phyloP scores from a whole-genome alignment of 2,888 invertebrate genomes.

The Brenthis daphne region DNA sequence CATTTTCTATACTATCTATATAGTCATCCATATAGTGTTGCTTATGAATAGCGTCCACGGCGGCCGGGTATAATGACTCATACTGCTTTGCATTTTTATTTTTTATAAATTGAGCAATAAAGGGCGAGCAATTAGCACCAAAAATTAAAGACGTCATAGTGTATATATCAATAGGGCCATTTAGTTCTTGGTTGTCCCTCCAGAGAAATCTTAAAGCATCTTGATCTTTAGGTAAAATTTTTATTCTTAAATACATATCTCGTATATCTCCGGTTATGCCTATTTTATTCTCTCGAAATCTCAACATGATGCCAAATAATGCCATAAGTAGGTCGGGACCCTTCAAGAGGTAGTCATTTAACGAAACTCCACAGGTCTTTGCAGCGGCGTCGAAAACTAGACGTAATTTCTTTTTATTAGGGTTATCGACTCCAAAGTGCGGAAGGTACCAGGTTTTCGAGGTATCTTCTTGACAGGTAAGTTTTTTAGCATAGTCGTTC shows the following conservation, averaged over 20 bases:
- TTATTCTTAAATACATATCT: not conserved
- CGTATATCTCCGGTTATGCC: slow-evolving; percentile 4
- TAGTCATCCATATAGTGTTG: slow-evolving; percentile 26
- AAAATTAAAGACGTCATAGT: slow-evolving; percentile 30
- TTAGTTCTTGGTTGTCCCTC: slow-evolving; percentile 32
- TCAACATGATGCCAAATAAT: slow-evolving; percentile 47
- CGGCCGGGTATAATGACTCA: slow-evolving; percentile 15
- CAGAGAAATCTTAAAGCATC: slow-evolving; percentile 49
- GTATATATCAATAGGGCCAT: not conserved
- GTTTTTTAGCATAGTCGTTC: slow-evolving; percentile 40
- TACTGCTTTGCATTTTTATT: slow-evolving; percentile 30
- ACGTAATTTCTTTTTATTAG: slow-evolving; percentile 41
- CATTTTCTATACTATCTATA: not conserved
- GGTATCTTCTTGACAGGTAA: slow-evolving; percentile 10
- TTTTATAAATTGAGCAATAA: slow-evolving; percentile 35
- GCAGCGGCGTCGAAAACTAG: slow-evolving; percentile 42
- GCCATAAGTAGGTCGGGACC: slow-evolving; percentile 44
- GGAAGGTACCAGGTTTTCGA: slow-evolving; percentile 43
- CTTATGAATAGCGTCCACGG: slow-evolving; percentile 11
- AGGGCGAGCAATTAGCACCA: slow-evolving; percentile 40
- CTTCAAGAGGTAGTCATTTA: slow-evolving; percentile 42
- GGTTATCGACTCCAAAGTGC: slow-evolving; percentile 23
- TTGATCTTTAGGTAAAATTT: slow-evolving; percentile 43
- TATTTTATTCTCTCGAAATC: slow-evolving; percentile 49
- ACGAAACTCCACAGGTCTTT: slow-evolving; percentile 24